These are phyloP conservation scores for Cataglyphis altisquamis DNA, from an alignment of 2,888 invertebrate genomes.

Conservation along the genomic window DNA sequence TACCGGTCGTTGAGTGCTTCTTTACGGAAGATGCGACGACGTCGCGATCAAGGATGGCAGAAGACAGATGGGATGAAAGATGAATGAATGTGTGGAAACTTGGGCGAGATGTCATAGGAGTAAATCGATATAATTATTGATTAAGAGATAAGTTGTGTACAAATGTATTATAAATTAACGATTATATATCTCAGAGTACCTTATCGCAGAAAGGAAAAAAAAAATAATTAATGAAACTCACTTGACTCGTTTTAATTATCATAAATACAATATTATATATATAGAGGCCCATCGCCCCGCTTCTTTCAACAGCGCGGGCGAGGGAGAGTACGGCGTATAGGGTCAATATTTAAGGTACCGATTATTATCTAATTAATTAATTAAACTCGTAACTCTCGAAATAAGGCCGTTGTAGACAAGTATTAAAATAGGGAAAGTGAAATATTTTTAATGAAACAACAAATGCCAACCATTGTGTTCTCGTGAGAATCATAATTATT, in stretches of 20 bases:
- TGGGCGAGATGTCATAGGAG: constrained; percentile 62
- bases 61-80: constrained; percentile 36
- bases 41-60: background rate
- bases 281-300: constrained; percentile 64
- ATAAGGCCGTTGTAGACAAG: constrained; percentile 77
- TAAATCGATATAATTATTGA: constrained; percentile 82
- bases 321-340: constrained; percentile 63
- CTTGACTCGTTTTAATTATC: constrained; percentile 76
- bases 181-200: constrained; percentile 81
- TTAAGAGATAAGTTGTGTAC: constrained; percentile 84
- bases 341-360: constrained; percentile 79
- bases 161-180: constrained; percentile 84
- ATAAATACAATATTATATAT: constrained; percentile 77
- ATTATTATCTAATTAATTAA: constrained; percentile 81
- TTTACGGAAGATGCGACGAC: constrained; percentile 6
- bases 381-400: constrained; percentile 78
- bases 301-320: constrained; percentile 41
- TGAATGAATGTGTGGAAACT: constrained; percentile 41
- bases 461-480: constrained; percentile 84
- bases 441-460: constrained; percentile 81
- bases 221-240: constrained; percentile 68
- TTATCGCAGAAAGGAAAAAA: constrained; percentile 71
- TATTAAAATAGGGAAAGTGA: constrained; percentile 77
- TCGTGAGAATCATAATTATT: constrained; percentile 83
- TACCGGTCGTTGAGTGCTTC: background rate